phyloP scores from a whole-genome alignment of 2,797 vertebrate species.

The Cuculus canorus region DNA sequence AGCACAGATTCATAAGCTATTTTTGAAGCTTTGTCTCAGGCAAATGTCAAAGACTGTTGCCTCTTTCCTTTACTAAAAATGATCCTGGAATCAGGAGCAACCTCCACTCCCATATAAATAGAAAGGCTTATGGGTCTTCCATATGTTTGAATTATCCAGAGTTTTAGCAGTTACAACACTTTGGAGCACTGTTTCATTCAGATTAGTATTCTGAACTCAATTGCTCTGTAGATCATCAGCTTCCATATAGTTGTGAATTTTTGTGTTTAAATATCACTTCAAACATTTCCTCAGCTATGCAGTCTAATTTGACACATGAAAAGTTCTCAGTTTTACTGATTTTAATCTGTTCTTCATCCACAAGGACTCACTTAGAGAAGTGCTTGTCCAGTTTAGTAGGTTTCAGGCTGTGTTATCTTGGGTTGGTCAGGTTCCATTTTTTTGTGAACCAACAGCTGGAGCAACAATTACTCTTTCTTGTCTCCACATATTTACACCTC shows the following conservation, averaged over 20 bases:
- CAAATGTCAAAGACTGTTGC: conserved; percentile 57
- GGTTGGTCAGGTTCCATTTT: background rate
- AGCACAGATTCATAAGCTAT: conserved; percentile 41
- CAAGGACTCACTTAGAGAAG: background rate
- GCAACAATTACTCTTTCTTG: background rate
- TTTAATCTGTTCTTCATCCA: background rate
- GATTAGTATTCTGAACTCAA: background rate
- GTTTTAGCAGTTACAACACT: conserved; percentile 7
- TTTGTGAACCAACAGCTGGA: background rate
- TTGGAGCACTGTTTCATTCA: background rate
- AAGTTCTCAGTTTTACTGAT: background rate
- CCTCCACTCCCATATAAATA: conserved; percentile 47
- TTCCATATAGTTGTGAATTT: background rate
- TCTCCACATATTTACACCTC: background rate
- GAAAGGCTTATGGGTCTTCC: conserved; percentile 51
- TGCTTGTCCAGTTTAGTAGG: background rate
- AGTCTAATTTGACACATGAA: background rate
- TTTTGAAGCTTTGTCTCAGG: conserved; percentile 47
- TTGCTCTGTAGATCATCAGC: background rate
- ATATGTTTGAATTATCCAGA: conserved; percentile 38
- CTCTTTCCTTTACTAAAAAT: conserved; percentile 35
- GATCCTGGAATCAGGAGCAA: conserved; percentile 21
- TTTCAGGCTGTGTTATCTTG: background rate
- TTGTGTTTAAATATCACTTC: background rate
- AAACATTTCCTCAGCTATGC: background rate